phyloP scores from a whole-genome alignment of 2,888 invertebrate species.

The Hoplodrina blanda region DNA sequence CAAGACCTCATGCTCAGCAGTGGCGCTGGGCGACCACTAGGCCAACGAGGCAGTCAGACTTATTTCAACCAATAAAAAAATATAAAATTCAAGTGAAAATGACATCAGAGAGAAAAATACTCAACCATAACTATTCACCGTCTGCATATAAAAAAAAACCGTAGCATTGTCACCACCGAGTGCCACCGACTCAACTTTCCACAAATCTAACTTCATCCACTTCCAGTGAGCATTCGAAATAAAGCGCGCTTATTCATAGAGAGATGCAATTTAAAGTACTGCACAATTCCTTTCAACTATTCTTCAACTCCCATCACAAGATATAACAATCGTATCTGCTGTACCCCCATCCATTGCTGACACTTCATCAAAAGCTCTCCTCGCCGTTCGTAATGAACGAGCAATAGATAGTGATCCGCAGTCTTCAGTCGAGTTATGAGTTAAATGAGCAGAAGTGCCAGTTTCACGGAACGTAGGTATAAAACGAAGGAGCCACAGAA shows the following conservation, averaged over 20 bases:
- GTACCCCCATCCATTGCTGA: constrained; percentile 45
- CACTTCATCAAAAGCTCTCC: constrained; percentile 2
- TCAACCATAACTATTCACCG: constrained; percentile 13
- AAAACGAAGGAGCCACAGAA: constrained; percentile 59
- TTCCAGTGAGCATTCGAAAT: constrained; percentile 55
- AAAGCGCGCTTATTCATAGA: constrained; percentile 59
- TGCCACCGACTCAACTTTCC: constrained; percentile 49
- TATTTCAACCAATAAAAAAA: neutral
- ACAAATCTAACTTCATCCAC: constrained; percentile 60
- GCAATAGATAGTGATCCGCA: constrained; percentile 46
- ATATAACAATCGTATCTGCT: constrained; percentile 26
- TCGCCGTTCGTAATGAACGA: constrained; percentile 22
- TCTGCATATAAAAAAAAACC: constrained; percentile 13
- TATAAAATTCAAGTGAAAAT: constrained; percentile 6
- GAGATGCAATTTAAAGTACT: constrained; percentile 67
- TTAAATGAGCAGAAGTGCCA: constrained; percentile 55
- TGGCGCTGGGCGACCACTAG: too few relatives aligned
- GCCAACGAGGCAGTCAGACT: too few relatives aligned
- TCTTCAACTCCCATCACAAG: constrained; percentile 26
- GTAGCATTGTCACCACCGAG: constrained; percentile 33
- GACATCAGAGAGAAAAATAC: constrained; percentile 18
- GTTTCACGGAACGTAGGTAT: constrained; percentile 52
- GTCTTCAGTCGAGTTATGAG: constrained; percentile 43
- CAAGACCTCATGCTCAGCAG: too few relatives aligned
- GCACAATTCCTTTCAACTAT: constrained; percentile 60